Evolutionary conservation across 2,888 invertebrate species (phyloP).

Genomic region (Leptinotarsa rubiginosa): DNA sequence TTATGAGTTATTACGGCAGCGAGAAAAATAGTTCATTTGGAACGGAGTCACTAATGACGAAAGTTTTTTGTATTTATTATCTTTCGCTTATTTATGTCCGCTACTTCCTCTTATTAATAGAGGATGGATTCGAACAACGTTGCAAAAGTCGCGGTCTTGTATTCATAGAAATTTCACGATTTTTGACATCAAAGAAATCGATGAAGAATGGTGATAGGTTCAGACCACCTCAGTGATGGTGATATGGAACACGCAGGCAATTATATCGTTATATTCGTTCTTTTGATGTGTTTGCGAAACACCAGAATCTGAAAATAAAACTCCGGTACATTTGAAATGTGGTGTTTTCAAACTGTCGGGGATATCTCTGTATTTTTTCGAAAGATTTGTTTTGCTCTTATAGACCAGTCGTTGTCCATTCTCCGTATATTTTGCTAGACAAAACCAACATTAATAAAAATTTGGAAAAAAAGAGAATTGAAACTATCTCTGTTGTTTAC

Average conservation of each 20-base stretch:
- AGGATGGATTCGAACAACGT: not conserved
- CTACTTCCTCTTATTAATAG: conserved; percentile 38
- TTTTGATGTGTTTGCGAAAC: not conserved
- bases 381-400: too few species aligned
- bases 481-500: too few species aligned
- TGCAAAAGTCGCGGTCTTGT: conserved; percentile 24
- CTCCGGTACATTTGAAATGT: too few species aligned
- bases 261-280: not conserved
- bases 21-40: conserved; percentile 59
- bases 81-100: conserved; percentile 36
- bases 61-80: conserved; percentile 51
- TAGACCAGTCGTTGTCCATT: too few species aligned
- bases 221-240: conserved; percentile 14
- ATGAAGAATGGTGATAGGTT: not conserved
- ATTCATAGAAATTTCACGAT: conserved; percentile 23
- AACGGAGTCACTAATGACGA: conserved; percentile 58
- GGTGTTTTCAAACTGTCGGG: too few species aligned
- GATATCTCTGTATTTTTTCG: too few species aligned
- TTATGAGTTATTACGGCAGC: conserved; percentile 58
- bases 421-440: too few species aligned
- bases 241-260: not conserved
- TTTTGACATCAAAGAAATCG: conserved; percentile 18
- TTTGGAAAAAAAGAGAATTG: too few species aligned
- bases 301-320: too few species aligned
- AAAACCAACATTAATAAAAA: too few species aligned